A percentile compares a stretch with the other conserved stretches of the same genome.
These are phyloP conservation scores for Polymixis lichenea DNA, from an alignment of 2,888 invertebrate species.

Conservation along the genomic window DNA sequence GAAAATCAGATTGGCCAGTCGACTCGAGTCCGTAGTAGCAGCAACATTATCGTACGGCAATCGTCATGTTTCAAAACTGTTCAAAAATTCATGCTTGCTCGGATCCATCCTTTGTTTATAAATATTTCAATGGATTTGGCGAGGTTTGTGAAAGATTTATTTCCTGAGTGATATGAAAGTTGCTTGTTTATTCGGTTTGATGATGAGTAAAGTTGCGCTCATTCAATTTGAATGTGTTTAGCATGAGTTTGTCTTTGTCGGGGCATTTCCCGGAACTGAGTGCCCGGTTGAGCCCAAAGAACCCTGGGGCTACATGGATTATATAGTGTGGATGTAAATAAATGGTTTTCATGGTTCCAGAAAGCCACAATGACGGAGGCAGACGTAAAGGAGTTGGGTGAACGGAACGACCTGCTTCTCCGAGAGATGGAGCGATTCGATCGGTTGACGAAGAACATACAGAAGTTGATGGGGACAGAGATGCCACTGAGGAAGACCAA, in stretches of 20 bases:
- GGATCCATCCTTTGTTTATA: neutral
- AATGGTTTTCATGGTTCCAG: slow-evolving; percentile 72
- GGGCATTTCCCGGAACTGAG: neutral
- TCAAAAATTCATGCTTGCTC: slow-evolving; percentile 17
- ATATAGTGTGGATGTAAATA: neutral
- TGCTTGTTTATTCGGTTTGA: neutral
- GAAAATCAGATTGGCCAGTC: neutral
- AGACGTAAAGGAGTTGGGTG: slow-evolving; percentile 90
- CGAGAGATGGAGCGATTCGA: slow-evolving; percentile 92
- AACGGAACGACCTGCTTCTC: slow-evolving; percentile 90
- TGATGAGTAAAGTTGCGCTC: neutral
- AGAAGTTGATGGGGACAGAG: slow-evolving; percentile 87
- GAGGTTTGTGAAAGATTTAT: neutral
- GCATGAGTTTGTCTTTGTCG: neutral
- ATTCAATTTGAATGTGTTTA: neutral
- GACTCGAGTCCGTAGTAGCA: neutral
- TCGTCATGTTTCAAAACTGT: slow-evolving; percentile 26
- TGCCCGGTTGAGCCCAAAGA: neutral
- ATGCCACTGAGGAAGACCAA: slow-evolving; percentile 66
- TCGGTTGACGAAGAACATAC: slow-evolving; percentile 90
- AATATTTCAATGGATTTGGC: slow-evolving; percentile 32
- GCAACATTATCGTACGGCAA: neutral
- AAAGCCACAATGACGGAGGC: slow-evolving; percentile 90
- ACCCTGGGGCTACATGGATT: too few relatives aligned
- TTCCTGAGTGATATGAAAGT: slow-evolving; percentile 10